Evolutionary conservation across 2,797 vertebrate species (phyloP).

Genomic region (Rhabdomys pumilio): DNA sequence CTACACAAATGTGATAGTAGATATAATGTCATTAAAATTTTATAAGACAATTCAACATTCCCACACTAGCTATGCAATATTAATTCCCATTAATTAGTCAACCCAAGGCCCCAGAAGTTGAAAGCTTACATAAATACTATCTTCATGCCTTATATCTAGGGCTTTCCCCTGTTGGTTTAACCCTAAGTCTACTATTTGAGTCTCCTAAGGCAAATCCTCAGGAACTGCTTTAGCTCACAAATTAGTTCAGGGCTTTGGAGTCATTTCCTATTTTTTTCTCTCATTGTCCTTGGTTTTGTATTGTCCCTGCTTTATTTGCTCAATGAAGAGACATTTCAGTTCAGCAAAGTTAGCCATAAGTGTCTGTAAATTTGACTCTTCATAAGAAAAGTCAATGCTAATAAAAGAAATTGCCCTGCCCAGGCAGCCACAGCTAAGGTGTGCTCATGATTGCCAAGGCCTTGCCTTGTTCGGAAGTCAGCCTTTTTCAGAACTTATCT

Average conservation of each 20-base stretch:
- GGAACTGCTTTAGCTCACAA: background rate
- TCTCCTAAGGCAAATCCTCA: constrained; percentile 58
- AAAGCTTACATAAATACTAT: constrained; percentile 80
- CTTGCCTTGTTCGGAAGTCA: background rate
- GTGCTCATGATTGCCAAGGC: background rate
- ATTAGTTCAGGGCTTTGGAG: background rate
- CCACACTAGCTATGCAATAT: too few species aligned
- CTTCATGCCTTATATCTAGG: constrained; percentile 39
- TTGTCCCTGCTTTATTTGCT: background rate
- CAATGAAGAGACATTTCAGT: background rate
- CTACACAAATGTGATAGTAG: constrained; percentile 9
- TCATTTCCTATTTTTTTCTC: constrained; percentile 31
- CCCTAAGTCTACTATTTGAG: constrained; percentile 41
- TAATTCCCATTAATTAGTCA: too few species aligned
- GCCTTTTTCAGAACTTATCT: background rate
- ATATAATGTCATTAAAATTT: constrained; percentile 30
- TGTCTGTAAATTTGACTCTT: background rate
- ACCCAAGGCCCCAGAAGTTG: constrained; percentile 63
- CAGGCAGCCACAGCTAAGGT: background rate
- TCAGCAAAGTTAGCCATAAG: background rate
- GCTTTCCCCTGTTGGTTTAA: constrained; percentile 69
- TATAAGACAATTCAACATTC: constrained; percentile 36
- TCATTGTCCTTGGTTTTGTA: background rate
- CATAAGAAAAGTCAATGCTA: background rate
- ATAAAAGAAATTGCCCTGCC: background rate